Base-by-base conservation (phyloP, 2,888 invertebrate species). In the Tipula unca region DNA sequence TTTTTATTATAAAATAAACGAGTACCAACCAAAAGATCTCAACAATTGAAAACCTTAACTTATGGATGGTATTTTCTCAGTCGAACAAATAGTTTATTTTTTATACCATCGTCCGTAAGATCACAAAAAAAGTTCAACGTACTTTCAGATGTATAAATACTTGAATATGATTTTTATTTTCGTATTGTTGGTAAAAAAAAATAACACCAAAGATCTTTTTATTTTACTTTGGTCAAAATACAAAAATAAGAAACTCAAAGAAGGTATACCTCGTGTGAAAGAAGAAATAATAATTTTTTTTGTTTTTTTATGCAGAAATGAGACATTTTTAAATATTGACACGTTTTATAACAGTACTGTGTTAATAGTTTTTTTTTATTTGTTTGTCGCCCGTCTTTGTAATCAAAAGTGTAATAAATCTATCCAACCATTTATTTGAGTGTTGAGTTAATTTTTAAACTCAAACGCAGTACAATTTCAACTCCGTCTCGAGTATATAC, bases 241-340 rank as follows among this genome's bases (percentile, higher is more conserved):
- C 6, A 54, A 54, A 25, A 25, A 69, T 69, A 69, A 69, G 69
- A 69, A 69, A 69, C 20, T 69, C 10, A 69, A 69, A 69, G 69
- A 69, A 20, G 25, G 20, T 25, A 69, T 13, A 10, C 17, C 17
- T 5, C 1, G 25, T 25, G 14, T 25, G 10, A 69, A 69, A 25
- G 20, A 69, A 69, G 69, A 25, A 20, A 25, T 25, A 69, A 69
- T 5, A 10, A 1, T 69, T 13, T 69, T 69, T 69, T 69, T 69
- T 48, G 3, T 69, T 69, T n/a, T 69, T 69, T 20, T 25, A 69
- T 69, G 69, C 69, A 69, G 69, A 69, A 69, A 69, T 69, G 25
- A 69, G 69, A 69, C 69, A 69, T 69, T 69, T 69, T 25, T 69
- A 69, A 69, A 69, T 69, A 69, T 69, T 69, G 69, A 69, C 69